These are phyloP conservation scores for Drosophila recens DNA, from an alignment of 2,888 invertebrate genomes.

Conservation along the genomic window DNA sequence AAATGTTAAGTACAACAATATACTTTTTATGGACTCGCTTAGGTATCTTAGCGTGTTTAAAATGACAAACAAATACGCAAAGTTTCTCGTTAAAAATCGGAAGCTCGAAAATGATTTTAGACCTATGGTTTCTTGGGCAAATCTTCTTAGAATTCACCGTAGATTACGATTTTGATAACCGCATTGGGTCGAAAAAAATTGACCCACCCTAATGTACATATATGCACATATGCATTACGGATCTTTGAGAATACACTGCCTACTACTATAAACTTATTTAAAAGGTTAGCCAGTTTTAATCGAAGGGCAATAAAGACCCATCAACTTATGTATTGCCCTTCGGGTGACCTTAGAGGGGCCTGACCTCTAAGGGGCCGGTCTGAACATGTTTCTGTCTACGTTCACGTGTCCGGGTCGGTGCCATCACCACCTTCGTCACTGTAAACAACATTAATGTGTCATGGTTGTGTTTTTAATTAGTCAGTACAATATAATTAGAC, in stretches of 20 bases:
- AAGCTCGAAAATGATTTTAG: no score
- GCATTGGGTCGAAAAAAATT: no score
- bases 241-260: neutral
- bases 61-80: no score
- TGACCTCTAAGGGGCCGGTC: constrained; percentile 43
- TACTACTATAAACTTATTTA: neutral
- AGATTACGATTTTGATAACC: no score
- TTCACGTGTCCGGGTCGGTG: constrained; percentile 11
- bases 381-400: neutral
- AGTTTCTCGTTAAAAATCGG: no score
- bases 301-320: constrained; percentile 8
- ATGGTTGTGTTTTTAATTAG: constrained; percentile 35
- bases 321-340: constrained; percentile 19
- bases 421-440: constrained; percentile 27
- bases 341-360: constrained; percentile 8
- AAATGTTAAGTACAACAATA: no score
- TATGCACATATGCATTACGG: neutral
- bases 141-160: no score
- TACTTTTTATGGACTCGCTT: no score
- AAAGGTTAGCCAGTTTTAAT: constrained; percentile 3
- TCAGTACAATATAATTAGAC: constrained; percentile 29
- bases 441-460: constrained; percentile 41
- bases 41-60: no score
- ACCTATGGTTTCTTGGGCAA: no score
- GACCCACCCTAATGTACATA: no score